phyloP scores from a whole-genome alignment of 92 coral and sea anemone species.

The Porites cylindrica region DNA sequence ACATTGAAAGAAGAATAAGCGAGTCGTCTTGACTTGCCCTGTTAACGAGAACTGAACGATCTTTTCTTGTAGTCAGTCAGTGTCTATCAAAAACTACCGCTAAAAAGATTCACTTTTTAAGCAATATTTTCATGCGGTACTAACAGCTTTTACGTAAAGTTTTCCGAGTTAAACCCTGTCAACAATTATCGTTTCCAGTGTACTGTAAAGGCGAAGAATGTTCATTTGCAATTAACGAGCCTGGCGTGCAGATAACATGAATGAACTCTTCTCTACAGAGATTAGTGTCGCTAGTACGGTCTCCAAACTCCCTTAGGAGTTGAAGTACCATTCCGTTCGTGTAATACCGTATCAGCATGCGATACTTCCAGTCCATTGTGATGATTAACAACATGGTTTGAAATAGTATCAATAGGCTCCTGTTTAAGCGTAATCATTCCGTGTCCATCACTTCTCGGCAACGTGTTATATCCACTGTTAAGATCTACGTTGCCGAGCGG shows the following conservation, averaged over 20 bases:
- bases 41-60: neutral
- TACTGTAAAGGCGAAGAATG: neutral
- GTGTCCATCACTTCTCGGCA: constrained; percentile 82
- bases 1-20: constrained; percentile 41
- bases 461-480: constrained; percentile 72
- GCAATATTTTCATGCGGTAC: neutral
- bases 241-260: neutral
- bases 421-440: constrained; percentile 82
- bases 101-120: neutral
- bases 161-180: neutral
- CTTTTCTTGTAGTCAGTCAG: neutral
- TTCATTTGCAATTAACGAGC: constrained; percentile 15
- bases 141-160: neutral
- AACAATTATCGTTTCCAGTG: neutral
- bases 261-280: neutral
- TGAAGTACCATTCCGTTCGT: constrained; percentile 86
- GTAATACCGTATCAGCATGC: constrained; percentile 70
- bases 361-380: constrained; percentile 75
- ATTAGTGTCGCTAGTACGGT: constrained; percentile 64
- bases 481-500: constrained; percentile 80
- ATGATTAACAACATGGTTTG: constrained; percentile 82
- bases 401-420: constrained; percentile 77
- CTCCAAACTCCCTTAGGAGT: constrained; percentile 93
- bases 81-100: neutral
- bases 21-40: neutral